Conservation (phyloP, 2,797 vertebrate species). For the Triplophysa bombifrons region DNA sequence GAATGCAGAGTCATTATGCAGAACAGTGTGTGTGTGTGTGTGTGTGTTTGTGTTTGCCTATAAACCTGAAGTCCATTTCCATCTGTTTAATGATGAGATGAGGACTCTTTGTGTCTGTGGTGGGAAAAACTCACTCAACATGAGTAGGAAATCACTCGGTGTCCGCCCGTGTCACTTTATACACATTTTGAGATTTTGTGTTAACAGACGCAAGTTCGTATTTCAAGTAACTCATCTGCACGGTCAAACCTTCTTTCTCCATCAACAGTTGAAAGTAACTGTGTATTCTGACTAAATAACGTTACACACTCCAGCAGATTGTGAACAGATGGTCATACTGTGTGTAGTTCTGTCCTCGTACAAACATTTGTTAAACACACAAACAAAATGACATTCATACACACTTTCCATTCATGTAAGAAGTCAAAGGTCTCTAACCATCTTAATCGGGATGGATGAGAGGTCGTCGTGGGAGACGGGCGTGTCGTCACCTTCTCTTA, state of each 20-base stretch:
- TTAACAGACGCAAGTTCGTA: too few species aligned
- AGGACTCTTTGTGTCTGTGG: not conserved
- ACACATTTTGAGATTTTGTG: too few species aligned
- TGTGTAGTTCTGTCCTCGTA: conserved; percentile 23
- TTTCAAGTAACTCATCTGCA: too few species aligned
- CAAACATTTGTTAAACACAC: not conserved
- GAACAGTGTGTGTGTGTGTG: not conserved
- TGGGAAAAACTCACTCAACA: too few species aligned
- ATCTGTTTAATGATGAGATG: not conserved
- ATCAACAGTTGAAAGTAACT: too few species aligned
- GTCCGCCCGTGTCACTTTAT: too few species aligned
- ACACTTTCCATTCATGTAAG: not conserved
- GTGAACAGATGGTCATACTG: conserved; percentile 39
- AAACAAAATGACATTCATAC: conserved; percentile 6
- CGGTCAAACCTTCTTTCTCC: too few species aligned
- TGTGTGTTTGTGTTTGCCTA: not conserved
- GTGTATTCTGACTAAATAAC: too few species aligned
- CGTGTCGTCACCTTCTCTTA: conserved; percentile 86
- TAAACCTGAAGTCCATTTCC: not conserved
- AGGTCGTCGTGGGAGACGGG: conserved; percentile 89
- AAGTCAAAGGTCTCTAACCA: conserved; percentile 77
- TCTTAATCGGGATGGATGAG: conserved; percentile 87
- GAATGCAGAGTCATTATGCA: not conserved
- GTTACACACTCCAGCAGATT: conserved; percentile 14
- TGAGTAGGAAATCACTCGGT: too few species aligned